phyloP scores from a whole-genome alignment of 2,113 vertebrate species.

The Notarius lentiginosus region DNA sequence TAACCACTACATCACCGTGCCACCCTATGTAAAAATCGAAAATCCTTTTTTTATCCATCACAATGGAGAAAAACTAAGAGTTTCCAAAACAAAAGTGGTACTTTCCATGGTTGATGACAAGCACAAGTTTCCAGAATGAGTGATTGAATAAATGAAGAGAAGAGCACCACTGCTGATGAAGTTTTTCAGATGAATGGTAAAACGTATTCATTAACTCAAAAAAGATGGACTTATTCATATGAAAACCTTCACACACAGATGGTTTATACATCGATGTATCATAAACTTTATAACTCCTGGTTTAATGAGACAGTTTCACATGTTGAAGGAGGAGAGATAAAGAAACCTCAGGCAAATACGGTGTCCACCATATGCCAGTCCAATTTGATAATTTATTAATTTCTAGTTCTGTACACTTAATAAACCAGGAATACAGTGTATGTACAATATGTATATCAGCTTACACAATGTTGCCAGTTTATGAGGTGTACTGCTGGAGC shows the following conservation, averaged over 20 bases:
- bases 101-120: neutral
- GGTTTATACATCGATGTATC: neutral
- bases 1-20: no score
- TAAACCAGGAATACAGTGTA: neutral
- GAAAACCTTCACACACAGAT: neutral
- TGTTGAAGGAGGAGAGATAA: conserved; percentile 1
- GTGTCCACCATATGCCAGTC: conserved; percentile 21
- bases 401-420: neutral
- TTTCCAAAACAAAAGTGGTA: neutral
- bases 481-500: conserved; percentile 4
- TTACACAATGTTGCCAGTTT: neutral
- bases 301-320: neutral
- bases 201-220: neutral
- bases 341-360: neutral
- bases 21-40: no score
- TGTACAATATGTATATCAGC: neutral
- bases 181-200: neutral
- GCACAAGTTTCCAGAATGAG: neutral
- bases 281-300: neutral
- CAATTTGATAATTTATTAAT: conserved; percentile 1
- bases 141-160: neutral
- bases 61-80: neutral
- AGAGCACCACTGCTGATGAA: neutral
- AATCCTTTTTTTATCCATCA: neutral
- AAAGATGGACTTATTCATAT: neutral